Percentiles rank a stretch among this genome's conserved stretches.
Evolutionary conservation across 37 sponge, comb jelly and placozoan genomes (phyloP).

Genomic region (Crambe crambe): DNA sequence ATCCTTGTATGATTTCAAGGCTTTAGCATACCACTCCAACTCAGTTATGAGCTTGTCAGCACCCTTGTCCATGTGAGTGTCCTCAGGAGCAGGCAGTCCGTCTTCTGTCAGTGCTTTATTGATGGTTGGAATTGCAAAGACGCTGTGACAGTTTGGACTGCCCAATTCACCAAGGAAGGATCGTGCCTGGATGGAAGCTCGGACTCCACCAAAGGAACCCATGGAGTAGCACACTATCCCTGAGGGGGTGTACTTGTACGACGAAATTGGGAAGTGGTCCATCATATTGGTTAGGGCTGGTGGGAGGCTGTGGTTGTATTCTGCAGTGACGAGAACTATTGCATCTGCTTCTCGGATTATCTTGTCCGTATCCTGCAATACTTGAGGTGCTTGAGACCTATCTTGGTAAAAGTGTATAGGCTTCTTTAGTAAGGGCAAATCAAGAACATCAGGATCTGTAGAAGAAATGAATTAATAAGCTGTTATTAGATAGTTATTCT

Average conservation of each 20-base stretch:
- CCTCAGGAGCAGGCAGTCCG: slow-evolving; percentile 41
- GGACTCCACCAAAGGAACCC: slow-evolving; percentile 79
- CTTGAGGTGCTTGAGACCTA: slow-evolving; percentile 51
- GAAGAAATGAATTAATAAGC: not conserved
- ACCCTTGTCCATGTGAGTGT: slow-evolving; percentile 43
- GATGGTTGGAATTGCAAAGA: slow-evolving; percentile 73
- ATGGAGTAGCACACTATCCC: slow-evolving; percentile 84
- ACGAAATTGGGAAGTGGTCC: slow-evolving; percentile 82
- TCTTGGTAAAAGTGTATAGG: slow-evolving; percentile 71
- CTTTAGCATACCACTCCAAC: slow-evolving; percentile 82
- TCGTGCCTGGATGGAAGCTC: slow-evolving; percentile 77
- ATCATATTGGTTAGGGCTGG: slow-evolving; percentile 93
- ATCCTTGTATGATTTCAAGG: slow-evolving; percentile 68
- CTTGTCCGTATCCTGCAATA: slow-evolving; percentile 67
- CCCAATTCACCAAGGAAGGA: slow-evolving; percentile 78
- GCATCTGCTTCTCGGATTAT: slow-evolving; percentile 76
- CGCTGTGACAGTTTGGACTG: slow-evolving; percentile 32
- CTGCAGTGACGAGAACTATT: slow-evolving; percentile 71
- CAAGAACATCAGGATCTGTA: slow-evolving; percentile 77
- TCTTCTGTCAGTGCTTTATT: slow-evolving; percentile 65
- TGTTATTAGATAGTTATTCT: not conserved
- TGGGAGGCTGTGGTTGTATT: slow-evolving; percentile 92
- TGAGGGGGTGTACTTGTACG: slow-evolving; percentile 72
- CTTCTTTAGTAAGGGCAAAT: slow-evolving; percentile 81
- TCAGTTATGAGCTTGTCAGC: slow-evolving; percentile 74